A percentile compares a stretch with the other conserved stretches of the same genome.
Evolutionary conservation across 2,888 invertebrate genomes (phyloP).

Genomic region (Teinopalpus imperialis): DNA sequence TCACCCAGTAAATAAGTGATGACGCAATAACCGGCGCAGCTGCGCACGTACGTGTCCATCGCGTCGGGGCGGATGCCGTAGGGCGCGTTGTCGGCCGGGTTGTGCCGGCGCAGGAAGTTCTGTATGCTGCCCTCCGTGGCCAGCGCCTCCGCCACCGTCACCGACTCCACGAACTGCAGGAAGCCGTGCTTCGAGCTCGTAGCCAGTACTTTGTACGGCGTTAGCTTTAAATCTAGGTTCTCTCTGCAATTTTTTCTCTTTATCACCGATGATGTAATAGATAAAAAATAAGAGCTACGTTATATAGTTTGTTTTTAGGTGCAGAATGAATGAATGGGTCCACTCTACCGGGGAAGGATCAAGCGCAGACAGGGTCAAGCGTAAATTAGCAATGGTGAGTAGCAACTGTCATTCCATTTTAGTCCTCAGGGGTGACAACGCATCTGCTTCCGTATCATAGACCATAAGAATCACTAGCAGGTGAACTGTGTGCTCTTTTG

Average conservation of each 20-base stretch:
- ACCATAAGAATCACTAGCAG: no score
- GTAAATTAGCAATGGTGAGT: no score
- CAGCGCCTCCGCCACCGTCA: constrained; percentile 95
- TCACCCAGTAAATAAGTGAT: constrained; percentile 95
- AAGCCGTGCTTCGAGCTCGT: constrained; percentile 98
- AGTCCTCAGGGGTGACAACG: no score
- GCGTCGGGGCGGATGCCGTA: constrained; percentile 96
- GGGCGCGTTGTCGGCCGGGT: constrained; percentile 93
- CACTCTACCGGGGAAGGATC: no score
- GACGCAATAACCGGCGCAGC: constrained; percentile 98
- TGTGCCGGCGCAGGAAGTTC: constrained; percentile 95
- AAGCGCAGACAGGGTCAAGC: no score
- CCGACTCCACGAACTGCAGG: constrained; percentile 96
- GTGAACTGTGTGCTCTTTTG: no score
- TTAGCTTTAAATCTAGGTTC: constrained; percentile 97
- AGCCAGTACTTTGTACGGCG: constrained; percentile 93
- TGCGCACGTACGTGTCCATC: constrained; percentile 98
- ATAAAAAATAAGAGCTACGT: no score
- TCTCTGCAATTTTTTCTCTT: constrained; percentile 83
- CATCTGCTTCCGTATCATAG: no score
- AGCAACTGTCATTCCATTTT: no score
- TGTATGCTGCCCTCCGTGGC: constrained; percentile 94
- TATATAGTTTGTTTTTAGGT: no score
- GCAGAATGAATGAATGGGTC: no score
- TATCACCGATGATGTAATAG: no score